Percentiles rank a stretch among this genome's conserved stretches.
These are phyloP conservation scores for Drosophila quadrilineata DNA, from an alignment of 1,140 invertebrate genomes.

Conservation along the genomic window DNA sequence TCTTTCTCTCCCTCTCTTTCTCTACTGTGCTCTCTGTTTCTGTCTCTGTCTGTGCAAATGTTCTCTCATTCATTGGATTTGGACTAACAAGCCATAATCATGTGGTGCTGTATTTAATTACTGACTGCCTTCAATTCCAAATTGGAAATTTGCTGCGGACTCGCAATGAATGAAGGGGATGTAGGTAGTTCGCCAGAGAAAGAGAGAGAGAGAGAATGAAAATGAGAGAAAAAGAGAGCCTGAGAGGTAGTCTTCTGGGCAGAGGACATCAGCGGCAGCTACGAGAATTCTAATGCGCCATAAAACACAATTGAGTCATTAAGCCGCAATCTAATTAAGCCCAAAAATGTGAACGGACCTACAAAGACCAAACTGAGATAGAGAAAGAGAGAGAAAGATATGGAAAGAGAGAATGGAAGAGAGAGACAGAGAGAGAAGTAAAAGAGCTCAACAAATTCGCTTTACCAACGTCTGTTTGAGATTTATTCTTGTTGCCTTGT, in stretches of 20 bases:
- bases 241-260: not conserved
- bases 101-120: constrained; percentile 77
- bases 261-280: constrained; percentile 12
- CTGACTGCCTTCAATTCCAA: constrained; percentile 41
- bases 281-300: constrained; percentile 45
- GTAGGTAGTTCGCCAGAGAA: not conserved
- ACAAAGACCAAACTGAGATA: constrained; percentile 23
- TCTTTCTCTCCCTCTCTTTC: not conserved
- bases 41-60: not conserved
- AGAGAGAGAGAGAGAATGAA: not conserved
- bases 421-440: not conserved
- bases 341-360: constrained; percentile 66
- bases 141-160: constrained; percentile 58
- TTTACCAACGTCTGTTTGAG: constrained; percentile 12
- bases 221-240: not conserved
- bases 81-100: constrained; percentile 75
- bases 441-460: constrained; percentile 45
- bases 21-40: not conserved
- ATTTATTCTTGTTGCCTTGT: constrained; percentile 32
- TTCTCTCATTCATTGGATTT: constrained; percentile 69
- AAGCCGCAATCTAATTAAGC: constrained; percentile 77
- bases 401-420: not conserved
- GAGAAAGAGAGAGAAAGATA: not conserved
- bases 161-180: not conserved
- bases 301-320: constrained; percentile 77